Evolutionary conservation across 2,888 invertebrate genomes (phyloP), one percentile per base, ranked within the genome.

Genomic region (Hydropsyche betteni): DNA sequence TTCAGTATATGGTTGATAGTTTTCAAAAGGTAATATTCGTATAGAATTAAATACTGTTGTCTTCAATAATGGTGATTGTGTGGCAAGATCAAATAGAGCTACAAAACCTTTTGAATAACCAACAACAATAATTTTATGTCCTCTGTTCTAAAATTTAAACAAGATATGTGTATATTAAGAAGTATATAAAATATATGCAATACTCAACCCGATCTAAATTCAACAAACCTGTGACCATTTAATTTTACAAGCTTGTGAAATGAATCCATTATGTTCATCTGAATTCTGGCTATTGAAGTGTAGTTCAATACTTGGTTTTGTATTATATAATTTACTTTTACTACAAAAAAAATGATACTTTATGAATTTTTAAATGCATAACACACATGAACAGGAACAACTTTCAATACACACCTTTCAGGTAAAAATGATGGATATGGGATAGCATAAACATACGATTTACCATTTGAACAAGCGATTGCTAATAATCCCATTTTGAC

Each of bases 21-120:
- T 87, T 75, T 87, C 84, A 80, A 87, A 90, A 0, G 93, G 90
- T 80, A 88, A 87, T 50, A 91, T 82, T 36, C 88, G 82, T 0
- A 83, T 83, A 1, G 87, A 82, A 4, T 84, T 86, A 44, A 84
- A 82, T 76, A 85, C 83, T 68, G 82, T 82, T 4, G 81, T 83
- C 68, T 81, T 83, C 64, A 91, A 81, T 8, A 91, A 80, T 0
- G 88, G 85, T 0, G 91, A 90, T 14, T 85, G 83, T 1, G 84
- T 84, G 0, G 82, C 83, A 16, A 93, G 80, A 82, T 93, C 87
- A 85, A 89, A 93, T n/a, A 90, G 82, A 4, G 90, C 91, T 2
- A 90, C 87, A 44, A 89, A 85, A 0, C 93, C 93, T 81, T 91
- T 90, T 0, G 90, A 86, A 81, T 91, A 93, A 2, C 92, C 92